A percentile compares a stretch with the other conserved stretches of the same genome.
These are phyloP conservation scores for Nephrotoma appendiculata DNA, from an alignment of 2,888 invertebrate species.

Conservation along the genomic window DNA sequence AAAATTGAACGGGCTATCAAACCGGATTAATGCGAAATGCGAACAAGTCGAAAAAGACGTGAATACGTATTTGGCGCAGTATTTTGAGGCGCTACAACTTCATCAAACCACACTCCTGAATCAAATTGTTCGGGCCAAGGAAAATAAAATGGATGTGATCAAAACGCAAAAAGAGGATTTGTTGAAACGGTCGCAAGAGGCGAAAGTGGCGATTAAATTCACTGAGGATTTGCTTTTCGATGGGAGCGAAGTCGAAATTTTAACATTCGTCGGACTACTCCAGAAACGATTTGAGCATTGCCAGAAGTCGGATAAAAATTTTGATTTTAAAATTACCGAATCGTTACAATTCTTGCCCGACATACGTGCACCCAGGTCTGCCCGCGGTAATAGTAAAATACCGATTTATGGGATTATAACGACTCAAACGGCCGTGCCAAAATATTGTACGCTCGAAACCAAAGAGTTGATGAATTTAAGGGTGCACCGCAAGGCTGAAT, in stretches of 20 bases:
- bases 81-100: constrained; percentile 45
- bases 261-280: constrained; percentile 49
- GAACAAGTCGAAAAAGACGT: constrained; percentile 38
- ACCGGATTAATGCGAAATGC: constrained; percentile 26
- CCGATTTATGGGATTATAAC: constrained; percentile 42
- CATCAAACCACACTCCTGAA: constrained; percentile 39
- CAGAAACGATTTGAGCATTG: constrained; percentile 49
- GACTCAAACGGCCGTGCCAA: constrained; percentile 47
- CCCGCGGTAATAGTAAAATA: constrained; percentile 30
- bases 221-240: constrained; percentile 48
- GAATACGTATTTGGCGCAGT: constrained; percentile 47
- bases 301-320: constrained; percentile 35
- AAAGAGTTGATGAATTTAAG: constrained; percentile 39
- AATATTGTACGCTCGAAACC: constrained; percentile 40
- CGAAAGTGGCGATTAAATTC: constrained; percentile 44
- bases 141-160: constrained; percentile 35
- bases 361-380: constrained; percentile 32
- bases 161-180: constrained; percentile 36
- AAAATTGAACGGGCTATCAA: constrained; percentile 33
- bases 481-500: constrained; percentile 45
- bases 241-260: constrained; percentile 55
- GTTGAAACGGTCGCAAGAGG: constrained; percentile 40
- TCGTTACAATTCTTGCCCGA: constrained; percentile 40
- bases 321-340: constrained; percentile 27
- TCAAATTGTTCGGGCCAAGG: constrained; percentile 30